Evolutionary conservation across 2,888 invertebrate species (phyloP).

Genomic region (Erebia ligea): DNA sequence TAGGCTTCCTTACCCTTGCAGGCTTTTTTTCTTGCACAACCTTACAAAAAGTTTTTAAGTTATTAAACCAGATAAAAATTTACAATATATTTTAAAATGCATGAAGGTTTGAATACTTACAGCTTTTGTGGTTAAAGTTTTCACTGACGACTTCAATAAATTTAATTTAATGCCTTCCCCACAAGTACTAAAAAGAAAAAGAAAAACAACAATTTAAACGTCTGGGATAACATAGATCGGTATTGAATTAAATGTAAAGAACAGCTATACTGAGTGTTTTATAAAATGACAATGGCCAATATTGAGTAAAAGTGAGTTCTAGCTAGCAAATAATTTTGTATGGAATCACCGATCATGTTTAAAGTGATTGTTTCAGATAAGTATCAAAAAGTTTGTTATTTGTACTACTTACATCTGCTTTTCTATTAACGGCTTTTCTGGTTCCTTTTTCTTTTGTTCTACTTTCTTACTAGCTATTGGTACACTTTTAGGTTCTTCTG

Average conservation of each 20-base stretch:
- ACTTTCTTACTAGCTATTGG: conserved; percentile 74
- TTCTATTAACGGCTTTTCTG: conserved; percentile 66
- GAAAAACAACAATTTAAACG: neutral
- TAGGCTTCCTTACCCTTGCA: conserved; percentile 75
- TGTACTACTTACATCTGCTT: conserved; percentile 60
- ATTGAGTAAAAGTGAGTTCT: no score
- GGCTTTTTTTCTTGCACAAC: conserved; percentile 70
- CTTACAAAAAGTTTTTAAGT: conserved; percentile 37
- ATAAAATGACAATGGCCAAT: no score
- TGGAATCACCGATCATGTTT: no score
- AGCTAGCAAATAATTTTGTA: no score
- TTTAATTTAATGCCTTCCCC: conserved; percentile 76
- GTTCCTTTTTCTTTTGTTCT: conserved; percentile 78
- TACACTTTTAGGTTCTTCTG: conserved; percentile 87
- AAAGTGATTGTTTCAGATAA: no score
- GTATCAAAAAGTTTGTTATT: no score
- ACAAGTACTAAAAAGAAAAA: conserved; percentile 59
- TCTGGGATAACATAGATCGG: neutral
- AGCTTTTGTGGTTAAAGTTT: conserved; percentile 58
- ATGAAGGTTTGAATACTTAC: conserved; percentile 56
- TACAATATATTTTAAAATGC: neutral
- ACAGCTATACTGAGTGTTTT: no score
- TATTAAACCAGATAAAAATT: neutral
- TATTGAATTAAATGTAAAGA: neutral
- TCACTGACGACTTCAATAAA: conserved; percentile 69